Conservation (phyloP, 2,797 vertebrate genomes). For the Apodemus agrarius region DNA sequence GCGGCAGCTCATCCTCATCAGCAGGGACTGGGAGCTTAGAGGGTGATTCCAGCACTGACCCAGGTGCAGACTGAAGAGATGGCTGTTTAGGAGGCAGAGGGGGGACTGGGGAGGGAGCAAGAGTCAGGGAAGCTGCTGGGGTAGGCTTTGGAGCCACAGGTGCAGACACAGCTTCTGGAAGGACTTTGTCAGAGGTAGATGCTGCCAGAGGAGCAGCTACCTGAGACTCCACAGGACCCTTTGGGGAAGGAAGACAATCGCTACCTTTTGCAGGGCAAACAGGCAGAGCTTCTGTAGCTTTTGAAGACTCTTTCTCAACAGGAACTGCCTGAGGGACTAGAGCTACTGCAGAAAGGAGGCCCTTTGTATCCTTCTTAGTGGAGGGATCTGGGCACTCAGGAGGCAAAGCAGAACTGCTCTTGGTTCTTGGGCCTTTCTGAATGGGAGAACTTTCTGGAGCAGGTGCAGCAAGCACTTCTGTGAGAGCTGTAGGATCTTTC, state of each 20-base stretch:
- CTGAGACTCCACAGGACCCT: slow-evolving; percentile 31
- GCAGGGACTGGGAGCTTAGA: slow-evolving; percentile 71
- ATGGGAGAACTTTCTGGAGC: slow-evolving; percentile 38
- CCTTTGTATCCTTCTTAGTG: slow-evolving; percentile 50
- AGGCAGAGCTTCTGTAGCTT: slow-evolving; percentile 46
- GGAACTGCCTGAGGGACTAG: not conserved
- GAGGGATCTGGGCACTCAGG: slow-evolving; percentile 39
- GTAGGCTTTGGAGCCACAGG: slow-evolving; percentile 31
- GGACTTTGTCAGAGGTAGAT: slow-evolving; percentile 63
- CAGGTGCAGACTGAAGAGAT: slow-evolving; percentile 70
- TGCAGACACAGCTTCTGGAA: slow-evolving; percentile 39
- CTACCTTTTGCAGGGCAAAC: slow-evolving; percentile 41
- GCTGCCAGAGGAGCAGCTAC: slow-evolving; percentile 46
- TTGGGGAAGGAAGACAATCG: slow-evolving; percentile 48
- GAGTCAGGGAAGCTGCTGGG: slow-evolving; percentile 71
- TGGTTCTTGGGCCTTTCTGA: slow-evolving; percentile 57
- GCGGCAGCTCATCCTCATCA: slow-evolving; percentile 95
- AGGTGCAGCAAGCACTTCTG: slow-evolving; percentile 48
- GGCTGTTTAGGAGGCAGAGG: slow-evolving; percentile 78
- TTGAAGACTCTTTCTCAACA: slow-evolving; percentile 62
- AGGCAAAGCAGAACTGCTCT: slow-evolving; percentile 48
- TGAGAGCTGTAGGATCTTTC: slow-evolving; percentile 26
- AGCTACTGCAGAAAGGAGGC: slow-evolving; percentile 13
- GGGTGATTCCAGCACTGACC: slow-evolving; percentile 75
- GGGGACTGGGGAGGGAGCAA: slow-evolving; percentile 72